A percentile compares a stretch with the other conserved stretches of the same genome.
Evolutionary conservation across 2,797 vertebrate genomes (phyloP).

Genomic region (Gila robusta): DNA sequence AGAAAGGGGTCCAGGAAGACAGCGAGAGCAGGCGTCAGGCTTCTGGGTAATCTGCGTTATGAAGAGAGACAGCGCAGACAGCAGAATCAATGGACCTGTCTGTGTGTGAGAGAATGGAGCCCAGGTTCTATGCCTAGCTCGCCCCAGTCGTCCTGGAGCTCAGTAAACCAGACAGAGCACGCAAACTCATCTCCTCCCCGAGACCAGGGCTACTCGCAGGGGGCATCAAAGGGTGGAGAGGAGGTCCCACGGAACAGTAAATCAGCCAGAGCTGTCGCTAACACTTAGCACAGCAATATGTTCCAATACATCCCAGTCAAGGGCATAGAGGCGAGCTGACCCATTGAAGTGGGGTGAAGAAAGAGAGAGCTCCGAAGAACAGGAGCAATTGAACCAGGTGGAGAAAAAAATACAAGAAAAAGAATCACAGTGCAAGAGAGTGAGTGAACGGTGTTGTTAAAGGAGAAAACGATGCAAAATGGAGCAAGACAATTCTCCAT

Average conservation of each 20-base stretch:
- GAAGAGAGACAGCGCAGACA: conserved; percentile 39
- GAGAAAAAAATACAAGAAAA: conserved; percentile 19
- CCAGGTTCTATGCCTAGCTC: conserved; percentile 39
- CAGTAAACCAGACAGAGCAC: conserved; percentile 60
- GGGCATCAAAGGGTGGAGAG: conserved; percentile 46
- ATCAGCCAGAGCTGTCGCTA: conserved; percentile 56
- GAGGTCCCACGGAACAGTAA: conserved; percentile 50
- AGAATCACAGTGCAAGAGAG: neutral
- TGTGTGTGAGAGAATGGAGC: conserved; percentile 37
- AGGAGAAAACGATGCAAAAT: neutral
- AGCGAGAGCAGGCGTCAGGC: conserved; percentile 37
- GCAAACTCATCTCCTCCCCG: conserved; percentile 57
- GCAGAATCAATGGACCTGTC: conserved; percentile 55
- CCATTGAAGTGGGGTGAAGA: conserved; percentile 28
- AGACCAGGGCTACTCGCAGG: conserved; percentile 47
- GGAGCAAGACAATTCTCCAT: neutral
- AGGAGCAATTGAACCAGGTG: conserved; percentile 11
- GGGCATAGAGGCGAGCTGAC: conserved; percentile 49
- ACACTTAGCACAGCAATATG: conserved; percentile 56
- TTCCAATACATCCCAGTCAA: conserved; percentile 58
- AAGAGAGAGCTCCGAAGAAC: conserved; percentile 20
- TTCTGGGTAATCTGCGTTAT: conserved; percentile 42
- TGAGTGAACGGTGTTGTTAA: conserved; percentile 1
- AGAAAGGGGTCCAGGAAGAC: conserved; percentile 21
- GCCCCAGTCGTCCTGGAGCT: conserved; percentile 41